Conservation (phyloP, 2,797 vertebrate species). For the Eurystomus glaucurus region DNA sequence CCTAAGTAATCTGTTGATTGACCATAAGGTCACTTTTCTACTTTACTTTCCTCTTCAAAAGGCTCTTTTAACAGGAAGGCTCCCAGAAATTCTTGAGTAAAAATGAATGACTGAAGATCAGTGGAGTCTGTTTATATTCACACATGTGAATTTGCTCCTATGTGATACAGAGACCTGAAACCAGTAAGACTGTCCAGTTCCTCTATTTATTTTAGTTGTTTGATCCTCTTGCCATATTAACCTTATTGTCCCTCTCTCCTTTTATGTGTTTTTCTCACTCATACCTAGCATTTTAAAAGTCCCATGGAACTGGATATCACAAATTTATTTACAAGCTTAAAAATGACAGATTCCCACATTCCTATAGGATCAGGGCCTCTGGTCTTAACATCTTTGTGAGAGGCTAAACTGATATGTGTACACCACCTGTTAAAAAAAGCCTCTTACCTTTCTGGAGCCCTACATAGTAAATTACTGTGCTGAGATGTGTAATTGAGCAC, state of each 20-base stretch:
- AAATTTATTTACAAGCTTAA: background rate
- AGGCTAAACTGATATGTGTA: background rate
- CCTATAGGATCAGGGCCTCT: background rate
- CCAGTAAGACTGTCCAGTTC: background rate
- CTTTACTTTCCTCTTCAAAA: background rate
- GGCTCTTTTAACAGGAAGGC: background rate
- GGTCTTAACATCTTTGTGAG: background rate
- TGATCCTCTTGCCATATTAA: background rate
- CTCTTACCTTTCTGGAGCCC: background rate
- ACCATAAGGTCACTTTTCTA: background rate
- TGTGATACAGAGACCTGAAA: background rate
- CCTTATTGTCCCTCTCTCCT: background rate
- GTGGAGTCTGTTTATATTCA: background rate
- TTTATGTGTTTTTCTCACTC: background rate
- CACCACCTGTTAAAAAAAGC: background rate
- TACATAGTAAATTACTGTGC: background rate
- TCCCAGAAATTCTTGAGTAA: background rate
- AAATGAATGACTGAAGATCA: background rate
- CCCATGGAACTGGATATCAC: background rate
- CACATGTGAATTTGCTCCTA: background rate
- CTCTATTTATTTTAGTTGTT: background rate
- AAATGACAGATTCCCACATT: background rate
- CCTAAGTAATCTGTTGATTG: background rate
- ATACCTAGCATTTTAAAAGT: background rate
- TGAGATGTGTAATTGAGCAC: background rate